These are phyloP conservation scores for Thyatira batis DNA, from an alignment of 2,888 invertebrate species.

Conservation along the genomic window DNA sequence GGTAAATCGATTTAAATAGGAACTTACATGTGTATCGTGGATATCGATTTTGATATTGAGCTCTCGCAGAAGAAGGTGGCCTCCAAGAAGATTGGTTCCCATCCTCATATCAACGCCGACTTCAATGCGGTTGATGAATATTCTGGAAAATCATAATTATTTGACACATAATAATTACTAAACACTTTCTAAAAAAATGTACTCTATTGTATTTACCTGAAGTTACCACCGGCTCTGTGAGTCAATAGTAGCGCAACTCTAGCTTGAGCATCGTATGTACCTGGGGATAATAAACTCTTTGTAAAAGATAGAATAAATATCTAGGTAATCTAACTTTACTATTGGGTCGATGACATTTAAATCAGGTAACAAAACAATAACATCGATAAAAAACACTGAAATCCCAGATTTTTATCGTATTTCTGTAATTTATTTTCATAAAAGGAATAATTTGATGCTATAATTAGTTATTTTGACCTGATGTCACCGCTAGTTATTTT, in stretches of 20 bases:
- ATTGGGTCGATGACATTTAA: too few species aligned
- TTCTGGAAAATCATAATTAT: conserved; percentile 23
- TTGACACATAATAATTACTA: background rate
- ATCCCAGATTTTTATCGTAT: too few species aligned
- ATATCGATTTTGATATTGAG: conserved; percentile 50
- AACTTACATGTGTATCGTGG: conserved; percentile 51
- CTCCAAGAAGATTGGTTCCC: conserved; percentile 46
- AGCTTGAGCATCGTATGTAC: conserved; percentile 47
- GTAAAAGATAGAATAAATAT: background rate
- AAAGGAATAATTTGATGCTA: too few species aligned
- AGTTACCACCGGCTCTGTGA: conserved; percentile 48
- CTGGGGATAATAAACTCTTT: conserved; percentile 32
- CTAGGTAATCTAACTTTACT: too few species aligned
- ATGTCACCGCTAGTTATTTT: too few species aligned
- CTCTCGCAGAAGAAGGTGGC: conserved; percentile 48
- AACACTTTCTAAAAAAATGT: background rate
- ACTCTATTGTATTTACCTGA: conserved; percentile 35
- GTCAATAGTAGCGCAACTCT: conserved; percentile 35
- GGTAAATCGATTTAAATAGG: background rate
- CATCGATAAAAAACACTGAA: too few species aligned
- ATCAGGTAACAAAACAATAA: too few species aligned
- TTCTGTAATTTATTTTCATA: too few species aligned
- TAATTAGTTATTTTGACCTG: too few species aligned
- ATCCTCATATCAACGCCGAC: conserved; percentile 43
- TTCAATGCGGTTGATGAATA: conserved; percentile 55